Conservation (phyloP, 1,140 invertebrate species). For the Hypothenemus hampei region DNA sequence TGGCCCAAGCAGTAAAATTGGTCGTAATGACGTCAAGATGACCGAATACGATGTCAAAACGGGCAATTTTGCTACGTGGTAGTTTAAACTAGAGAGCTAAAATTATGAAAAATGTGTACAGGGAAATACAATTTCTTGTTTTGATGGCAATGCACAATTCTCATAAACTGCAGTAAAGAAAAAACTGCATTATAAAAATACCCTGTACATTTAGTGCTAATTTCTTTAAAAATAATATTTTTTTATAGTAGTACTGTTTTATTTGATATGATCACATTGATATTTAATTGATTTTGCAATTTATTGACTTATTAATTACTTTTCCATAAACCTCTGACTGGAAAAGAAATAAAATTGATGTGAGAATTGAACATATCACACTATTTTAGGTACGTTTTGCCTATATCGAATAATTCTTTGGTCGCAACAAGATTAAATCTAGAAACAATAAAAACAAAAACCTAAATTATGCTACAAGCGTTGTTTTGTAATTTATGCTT, state of each 20-base stretch:
- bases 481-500: slow-evolving; percentile 39
- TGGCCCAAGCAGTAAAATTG: no score
- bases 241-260: slow-evolving; percentile 31
- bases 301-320: neutral
- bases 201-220: no score
- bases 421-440: neutral
- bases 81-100: no score
- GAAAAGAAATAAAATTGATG: neutral
- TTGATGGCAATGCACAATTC: no score
- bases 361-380: neutral
- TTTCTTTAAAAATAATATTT: no score
- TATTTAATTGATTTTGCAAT: neutral
- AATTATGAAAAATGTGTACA: no score
- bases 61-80: no score
- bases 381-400: neutral
- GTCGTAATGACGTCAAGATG: no score
- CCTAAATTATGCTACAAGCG: slow-evolving; percentile 37
- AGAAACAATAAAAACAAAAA: neutral
- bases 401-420: neutral
- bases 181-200: no score
- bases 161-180: no score
- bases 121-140: no score
- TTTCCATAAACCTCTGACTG: neutral
- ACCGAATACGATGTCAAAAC: no score
- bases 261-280: neutral